Percentiles rank a stretch among this genome's conserved stretches.
These are phyloP conservation scores for Heteromurus nitidus DNA, from an alignment of 2,888 invertebrate genomes.

Conservation along the genomic window DNA sequence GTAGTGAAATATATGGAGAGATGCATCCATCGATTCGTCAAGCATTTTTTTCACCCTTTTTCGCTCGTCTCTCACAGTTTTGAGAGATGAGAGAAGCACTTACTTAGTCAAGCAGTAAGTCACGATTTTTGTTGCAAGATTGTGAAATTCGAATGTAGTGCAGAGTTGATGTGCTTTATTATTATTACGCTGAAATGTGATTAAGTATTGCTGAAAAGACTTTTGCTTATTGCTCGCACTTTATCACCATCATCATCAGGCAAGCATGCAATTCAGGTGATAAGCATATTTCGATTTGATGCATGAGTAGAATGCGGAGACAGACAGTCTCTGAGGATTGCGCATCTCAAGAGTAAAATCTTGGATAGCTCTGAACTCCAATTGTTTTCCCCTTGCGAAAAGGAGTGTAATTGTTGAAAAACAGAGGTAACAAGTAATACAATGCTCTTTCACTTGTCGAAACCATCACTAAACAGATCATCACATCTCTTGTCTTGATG, in stretches of 20 bases:
- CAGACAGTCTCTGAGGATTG: no score
- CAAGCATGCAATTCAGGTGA: not conserved
- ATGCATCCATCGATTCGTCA: slow-evolving; percentile 59
- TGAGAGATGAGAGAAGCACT: slow-evolving; percentile 29
- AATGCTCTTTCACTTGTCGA: not conserved
- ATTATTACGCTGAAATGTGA: not conserved
- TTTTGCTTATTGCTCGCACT: slow-evolving; percentile 12
- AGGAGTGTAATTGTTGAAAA: not conserved
- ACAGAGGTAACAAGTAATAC: not conserved
- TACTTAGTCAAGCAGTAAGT: slow-evolving; percentile 60
- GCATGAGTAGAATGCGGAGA: not conserved
- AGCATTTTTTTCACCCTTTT: slow-evolving; percentile 39
- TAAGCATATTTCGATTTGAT: no score
- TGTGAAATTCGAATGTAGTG: slow-evolving; percentile 46
- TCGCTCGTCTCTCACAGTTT: slow-evolving; percentile 17
- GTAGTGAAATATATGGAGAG: not conserved
- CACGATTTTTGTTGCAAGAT: slow-evolving; percentile 48
- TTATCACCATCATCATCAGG: not conserved
- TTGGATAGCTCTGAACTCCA: no score
- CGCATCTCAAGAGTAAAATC: slow-evolving; percentile 11
- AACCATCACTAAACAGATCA: not conserved
- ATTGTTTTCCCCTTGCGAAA: no score
- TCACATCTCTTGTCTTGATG: no score
- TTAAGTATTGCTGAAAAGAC: slow-evolving; percentile 4
- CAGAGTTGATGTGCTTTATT: not conserved